Conservation (phyloP, 1,140 invertebrate species). For the Trichoplusia ni region DNA sequence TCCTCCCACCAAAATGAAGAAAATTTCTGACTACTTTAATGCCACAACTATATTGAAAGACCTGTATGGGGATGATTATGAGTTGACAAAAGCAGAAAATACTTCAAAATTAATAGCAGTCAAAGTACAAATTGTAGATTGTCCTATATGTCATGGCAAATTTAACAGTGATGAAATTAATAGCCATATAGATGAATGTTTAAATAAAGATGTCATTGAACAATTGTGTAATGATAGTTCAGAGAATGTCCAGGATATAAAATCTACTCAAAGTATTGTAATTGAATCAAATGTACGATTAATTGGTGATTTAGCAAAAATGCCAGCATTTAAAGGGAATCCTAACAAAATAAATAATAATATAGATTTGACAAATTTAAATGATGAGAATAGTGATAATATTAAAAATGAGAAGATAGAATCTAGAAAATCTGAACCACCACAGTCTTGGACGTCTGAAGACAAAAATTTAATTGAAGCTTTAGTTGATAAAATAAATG, state of each 20-base stretch:
- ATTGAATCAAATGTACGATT: neutral
- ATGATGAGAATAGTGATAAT: neutral
- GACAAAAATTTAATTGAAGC: neutral
- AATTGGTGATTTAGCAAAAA: neutral
- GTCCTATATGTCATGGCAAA: slow-evolving; percentile 80
- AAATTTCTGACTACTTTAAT: slow-evolving; percentile 71
- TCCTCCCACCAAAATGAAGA: slow-evolving; percentile 69
- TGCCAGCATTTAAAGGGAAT: slow-evolving; percentile 13
- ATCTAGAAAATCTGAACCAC: slow-evolving; percentile 9
- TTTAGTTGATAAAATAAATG: neutral
- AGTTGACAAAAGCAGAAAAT: slow-evolving; percentile 48
- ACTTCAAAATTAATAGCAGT: slow-evolving; percentile 56
- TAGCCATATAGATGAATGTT: slow-evolving; percentile 82
- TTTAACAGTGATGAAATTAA: slow-evolving; percentile 75
- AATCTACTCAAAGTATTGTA: neutral
- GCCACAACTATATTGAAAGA: slow-evolving; percentile 57
- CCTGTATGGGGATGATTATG: slow-evolving; percentile 68
- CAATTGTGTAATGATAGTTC: slow-evolving; percentile 56
- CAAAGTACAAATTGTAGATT: slow-evolving; percentile 61
- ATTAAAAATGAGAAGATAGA: neutral
- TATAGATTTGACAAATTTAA: slow-evolving; percentile 27
- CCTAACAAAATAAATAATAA: slow-evolving; percentile 22
- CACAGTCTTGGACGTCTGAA: neutral
- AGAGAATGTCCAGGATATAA: neutral
- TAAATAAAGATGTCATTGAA: slow-evolving; percentile 72